Conservation (phyloP, 1,140 invertebrate genomes). For the Catajapyx aquilonaris region DNA sequence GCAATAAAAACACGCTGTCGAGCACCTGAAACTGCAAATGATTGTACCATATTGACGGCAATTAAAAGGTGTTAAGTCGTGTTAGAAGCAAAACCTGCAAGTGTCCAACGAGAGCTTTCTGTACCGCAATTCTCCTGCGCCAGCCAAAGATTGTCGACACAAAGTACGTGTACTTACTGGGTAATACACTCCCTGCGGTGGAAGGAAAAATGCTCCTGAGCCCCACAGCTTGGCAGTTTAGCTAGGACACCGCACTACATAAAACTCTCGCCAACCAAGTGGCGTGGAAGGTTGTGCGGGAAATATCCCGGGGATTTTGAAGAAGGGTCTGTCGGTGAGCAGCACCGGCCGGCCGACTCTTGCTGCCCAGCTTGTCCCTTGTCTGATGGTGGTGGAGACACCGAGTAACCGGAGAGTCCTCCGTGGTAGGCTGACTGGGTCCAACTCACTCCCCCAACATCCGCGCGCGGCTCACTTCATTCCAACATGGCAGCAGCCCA, state of each 20-base stretch:
- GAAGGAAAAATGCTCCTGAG: slow-evolving; percentile 76
- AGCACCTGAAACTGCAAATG: no score
- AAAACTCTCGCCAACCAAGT: slow-evolving; percentile 15
- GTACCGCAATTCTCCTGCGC: no score
- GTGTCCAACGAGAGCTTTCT: no score
- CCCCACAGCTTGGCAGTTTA: slow-evolving; percentile 83
- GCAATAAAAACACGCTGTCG: no score
- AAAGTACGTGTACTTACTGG: slow-evolving; percentile 44
- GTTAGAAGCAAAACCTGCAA: no score
- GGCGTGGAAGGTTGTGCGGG: slow-evolving; percentile 9
- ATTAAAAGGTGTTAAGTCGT: no score
- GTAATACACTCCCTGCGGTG: slow-evolving; percentile 81
- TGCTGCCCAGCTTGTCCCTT: neutral
- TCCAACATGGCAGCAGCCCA: no score
- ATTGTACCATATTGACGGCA: no score
- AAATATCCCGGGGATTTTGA: slow-evolving; percentile 10
- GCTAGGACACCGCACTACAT: slow-evolving; percentile 16
- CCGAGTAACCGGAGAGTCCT: neutral
- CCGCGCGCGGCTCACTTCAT: no score
- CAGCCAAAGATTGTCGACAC: slow-evolving; percentile 1
- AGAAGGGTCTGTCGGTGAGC: slow-evolving; percentile 6
- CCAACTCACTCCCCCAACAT: neutral
- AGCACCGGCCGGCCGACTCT: slow-evolving; percentile 19
- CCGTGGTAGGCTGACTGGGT: neutral
- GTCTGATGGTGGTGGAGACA: neutral